Conservation (phyloP, 2,113 vertebrate genomes). For the pig (Sus scrofa) region DNA sequence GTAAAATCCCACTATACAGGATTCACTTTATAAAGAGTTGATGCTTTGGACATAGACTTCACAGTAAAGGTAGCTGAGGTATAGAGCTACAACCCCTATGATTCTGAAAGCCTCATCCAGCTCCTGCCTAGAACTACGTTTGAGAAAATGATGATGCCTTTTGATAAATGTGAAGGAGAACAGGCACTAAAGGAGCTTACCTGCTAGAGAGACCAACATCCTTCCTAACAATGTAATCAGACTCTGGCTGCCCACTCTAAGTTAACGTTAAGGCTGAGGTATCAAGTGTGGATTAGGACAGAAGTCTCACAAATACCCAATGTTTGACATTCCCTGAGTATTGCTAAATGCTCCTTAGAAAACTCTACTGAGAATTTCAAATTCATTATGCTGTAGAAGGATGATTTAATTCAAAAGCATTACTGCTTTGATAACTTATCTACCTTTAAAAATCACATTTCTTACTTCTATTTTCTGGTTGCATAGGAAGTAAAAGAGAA, state of each 20-base stretch:
- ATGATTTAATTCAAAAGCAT: conserved; percentile 66
- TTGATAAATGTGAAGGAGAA: background rate
- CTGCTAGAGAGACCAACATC: background rate
- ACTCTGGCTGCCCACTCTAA: background rate
- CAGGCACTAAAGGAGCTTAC: rapidly evolving
- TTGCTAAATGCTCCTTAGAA: background rate
- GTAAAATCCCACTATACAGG: background rate
- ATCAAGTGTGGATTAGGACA: background rate
- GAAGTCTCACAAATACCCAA: background rate
- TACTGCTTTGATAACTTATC: conserved; percentile 73
- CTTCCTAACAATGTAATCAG: background rate
- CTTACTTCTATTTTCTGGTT: conserved; percentile 68
- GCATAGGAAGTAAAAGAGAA: conserved; percentile 48
- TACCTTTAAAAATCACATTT: conserved; percentile 65
- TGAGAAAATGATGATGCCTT: background rate
- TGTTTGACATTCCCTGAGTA: conserved; percentile 1
- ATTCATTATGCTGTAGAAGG: conserved; percentile 60
- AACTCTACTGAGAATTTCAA: conserved; percentile 42
- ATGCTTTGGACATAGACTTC: background rate
- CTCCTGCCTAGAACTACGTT: background rate
- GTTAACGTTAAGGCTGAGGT: background rate
- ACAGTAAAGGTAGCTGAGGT: background rate
- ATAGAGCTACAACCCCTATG: background rate
- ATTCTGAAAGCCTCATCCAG: background rate
- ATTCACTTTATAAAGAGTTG: background rate